Evolutionary conservation across 2,113 vertebrate genomes (phyloP), one percentile per base, ranked within the genome.

Genomic region (Pachyramphus minor): DNA sequence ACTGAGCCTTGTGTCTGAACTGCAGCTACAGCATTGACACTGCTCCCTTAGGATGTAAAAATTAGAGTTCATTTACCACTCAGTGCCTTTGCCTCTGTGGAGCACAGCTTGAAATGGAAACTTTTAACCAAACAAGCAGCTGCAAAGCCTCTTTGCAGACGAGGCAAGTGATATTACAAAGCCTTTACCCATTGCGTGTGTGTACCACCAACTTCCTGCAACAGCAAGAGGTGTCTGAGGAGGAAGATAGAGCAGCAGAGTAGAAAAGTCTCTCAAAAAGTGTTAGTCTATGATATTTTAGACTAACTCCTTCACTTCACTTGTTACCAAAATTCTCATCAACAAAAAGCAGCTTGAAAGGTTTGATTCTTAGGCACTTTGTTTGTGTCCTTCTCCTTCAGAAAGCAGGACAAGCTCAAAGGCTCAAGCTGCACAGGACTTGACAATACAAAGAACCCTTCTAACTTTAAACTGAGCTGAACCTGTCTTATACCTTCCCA

Each of bases 191-290:
- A 2, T 87, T 89, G 88, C 60, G 0, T 74, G 18, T 41, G 31
- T 44, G n/a, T 11, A 28, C 64, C 95, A 63, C 88, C 60, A 72
- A 73, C 95, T 96, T 97, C 95, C 95, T 94, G 90, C 83, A 75
- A 42, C 69, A 89, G 76, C 92, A 30, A 84, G 64, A 72, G 55
- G 41, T 22, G 35, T 19, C 89, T 84, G 84, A 72, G 35, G 77
- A 92, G 90, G 68, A 93, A 90, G 72, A 44, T 2, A 56, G 14
- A 68, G 56, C 2, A 75, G 23, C n/a, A 24, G 2, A 28, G 59
- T 20, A 64, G 9, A 66, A 52, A 62, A 90, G 11, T 28, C 44
- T 52, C 59, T 17, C 27, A 44, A 66, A 79, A 74, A 4, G 6
- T 7, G 19, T 53, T 69, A 69, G 19, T 75, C 68, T 67, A 27